Base-by-base conservation (phyloP, 1,140 invertebrate genomes). In the Dendroctonus ponderosae region DNA sequence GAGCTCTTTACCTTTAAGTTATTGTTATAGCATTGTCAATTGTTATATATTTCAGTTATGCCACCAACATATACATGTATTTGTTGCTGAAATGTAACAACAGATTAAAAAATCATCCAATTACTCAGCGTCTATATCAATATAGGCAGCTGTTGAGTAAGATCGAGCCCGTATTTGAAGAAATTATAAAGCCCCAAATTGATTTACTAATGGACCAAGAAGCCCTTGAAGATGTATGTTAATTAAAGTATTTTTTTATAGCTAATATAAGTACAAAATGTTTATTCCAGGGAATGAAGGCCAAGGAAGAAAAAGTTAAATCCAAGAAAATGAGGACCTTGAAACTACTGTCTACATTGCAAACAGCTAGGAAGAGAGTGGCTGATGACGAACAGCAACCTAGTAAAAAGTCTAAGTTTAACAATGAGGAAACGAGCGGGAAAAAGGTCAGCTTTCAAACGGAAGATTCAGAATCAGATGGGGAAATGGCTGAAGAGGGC, bases 1-100 rank as follows among this genome's bases (percentile, higher is more conserved):
- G 80, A 79, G 76, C 9, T 71, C 44, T 53, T 66, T n/a, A 57
- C 62, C 62, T 67, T 42, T 66, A 40, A 59, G 41, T 67, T 26
- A 7, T 40, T 26, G 54, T 57, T 69, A 52, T 57, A 56, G 37
- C 8, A 53, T 50, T 26, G 26, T 26, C 3, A 67, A 65, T 50
- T 48, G 40, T 50, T 5, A 15, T 26, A 51, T 7, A 70, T 79
- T 82, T 68, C 71, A 88, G 86, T 78, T 96, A 97, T 75, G 91
- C 88, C 70, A 87, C 86, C 14, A 96, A 96, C 78, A 88, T 96
- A 15, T 85, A 85, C 38, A 95, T 92, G 79, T 97, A 95, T 79
- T 76, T 97, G 64, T 81, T 93, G 68, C 72, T 97, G 1, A 96
- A 94, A 82, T 82, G 86, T 48, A 89, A 89, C 76, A 86, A 85